Percentiles rank a stretch among this genome's conserved stretches.
These are phyloP conservation scores for Baronia brevicornis DNA, from an alignment of 2,888 invertebrate species.

Conservation along the genomic window DNA sequence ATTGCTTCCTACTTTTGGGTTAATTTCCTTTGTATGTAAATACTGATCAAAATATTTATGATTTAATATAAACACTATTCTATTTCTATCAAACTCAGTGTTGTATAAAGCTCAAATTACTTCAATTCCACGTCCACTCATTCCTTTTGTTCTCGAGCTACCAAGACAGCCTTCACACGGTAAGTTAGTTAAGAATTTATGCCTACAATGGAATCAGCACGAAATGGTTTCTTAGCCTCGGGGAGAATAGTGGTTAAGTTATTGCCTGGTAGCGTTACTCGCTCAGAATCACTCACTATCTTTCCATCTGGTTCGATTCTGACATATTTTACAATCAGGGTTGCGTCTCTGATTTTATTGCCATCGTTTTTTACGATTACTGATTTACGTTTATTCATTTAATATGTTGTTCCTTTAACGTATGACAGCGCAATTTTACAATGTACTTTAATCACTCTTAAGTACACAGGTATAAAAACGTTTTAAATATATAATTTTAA, in stretches of 20 bases:
- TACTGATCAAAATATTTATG: slow-evolving; percentile 24
- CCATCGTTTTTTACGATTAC: slow-evolving; percentile 39
- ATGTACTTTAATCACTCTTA: too few species aligned
- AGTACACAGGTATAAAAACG: too few species aligned
- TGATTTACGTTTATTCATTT: slow-evolving; percentile 47
- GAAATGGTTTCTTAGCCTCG: slow-evolving; percentile 47
- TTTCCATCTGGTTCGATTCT: slow-evolving; percentile 50
- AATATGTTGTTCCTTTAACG: slow-evolving; percentile 22
- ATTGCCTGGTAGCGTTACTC: slow-evolving; percentile 51
- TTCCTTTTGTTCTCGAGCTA: slow-evolving; percentile 41
- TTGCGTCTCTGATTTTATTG: slow-evolving; percentile 40
- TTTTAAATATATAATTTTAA: too few species aligned
- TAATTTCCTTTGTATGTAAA: slow-evolving; percentile 15
- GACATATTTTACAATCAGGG: slow-evolving; percentile 56
- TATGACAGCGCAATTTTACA: slow-evolving; percentile 13
- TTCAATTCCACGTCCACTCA: slow-evolving; percentile 14
- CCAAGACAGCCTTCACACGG: slow-evolving; percentile 34
- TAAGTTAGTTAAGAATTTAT: slow-evolving; percentile 49
- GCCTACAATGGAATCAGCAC: slow-evolving; percentile 50
- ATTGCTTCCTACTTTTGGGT: slow-evolving; percentile 20
- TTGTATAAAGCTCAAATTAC: slow-evolving; percentile 37
- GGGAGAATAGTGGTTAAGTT: slow-evolving; percentile 45
- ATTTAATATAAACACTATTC: slow-evolving; percentile 21
- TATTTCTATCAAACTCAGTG: slow-evolving; percentile 30
- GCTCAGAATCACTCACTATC: slow-evolving; percentile 55